Percentiles rank a stretch among this genome's conserved stretches.
These are phyloP conservation scores for Acrobasis suavella DNA, from an alignment of 2,888 invertebrate species.

Conservation along the genomic window DNA sequence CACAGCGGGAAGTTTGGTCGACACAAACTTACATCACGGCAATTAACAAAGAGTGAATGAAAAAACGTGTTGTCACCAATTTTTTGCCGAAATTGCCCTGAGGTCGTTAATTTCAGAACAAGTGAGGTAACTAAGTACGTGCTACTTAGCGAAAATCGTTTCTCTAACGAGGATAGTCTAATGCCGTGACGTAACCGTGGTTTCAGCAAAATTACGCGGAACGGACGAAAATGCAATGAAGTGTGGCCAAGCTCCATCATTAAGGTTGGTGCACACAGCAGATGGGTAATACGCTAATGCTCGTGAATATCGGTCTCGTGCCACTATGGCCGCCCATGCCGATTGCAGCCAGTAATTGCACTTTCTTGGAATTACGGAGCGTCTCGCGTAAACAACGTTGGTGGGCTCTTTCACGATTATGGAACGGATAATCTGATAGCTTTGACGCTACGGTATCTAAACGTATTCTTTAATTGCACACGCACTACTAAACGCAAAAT, in stretches of 20 bases:
- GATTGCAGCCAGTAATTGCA: slow-evolving; percentile 17
- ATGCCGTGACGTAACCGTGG: slow-evolving; percentile 58
- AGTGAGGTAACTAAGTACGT: slow-evolving; percentile 58
- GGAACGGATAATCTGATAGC: slow-evolving; percentile 7
- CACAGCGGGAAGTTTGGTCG: slow-evolving; percentile 4
- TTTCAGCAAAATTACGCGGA: slow-evolving; percentile 70
- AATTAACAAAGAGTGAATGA: slow-evolving; percentile 23
- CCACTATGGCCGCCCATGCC: not conserved
- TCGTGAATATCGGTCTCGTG: not conserved
- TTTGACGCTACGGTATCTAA: not conserved
- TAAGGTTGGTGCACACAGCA: slow-evolving; percentile 21
- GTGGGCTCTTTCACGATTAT: slow-evolving; percentile 16
- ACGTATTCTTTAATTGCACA: slow-evolving; percentile 7
- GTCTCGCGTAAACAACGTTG: slow-evolving; percentile 19
- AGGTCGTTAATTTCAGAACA: slow-evolving; percentile 54
- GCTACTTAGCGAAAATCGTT: slow-evolving; percentile 47
- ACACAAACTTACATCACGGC: slow-evolving; percentile 25
- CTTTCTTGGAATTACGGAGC: slow-evolving; percentile 3
- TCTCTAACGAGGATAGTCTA: slow-evolving; percentile 51
- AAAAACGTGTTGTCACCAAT: slow-evolving; percentile 28
- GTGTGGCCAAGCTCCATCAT: slow-evolving; percentile 47
- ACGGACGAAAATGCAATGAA: slow-evolving; percentile 63
- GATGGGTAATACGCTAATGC: slow-evolving; percentile 8
- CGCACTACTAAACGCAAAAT: not conserved
- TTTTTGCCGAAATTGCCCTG: slow-evolving; percentile 39